Conservation (phyloP, 2,797 vertebrate genomes). For the Lagocephalus sceleratus region DNA sequence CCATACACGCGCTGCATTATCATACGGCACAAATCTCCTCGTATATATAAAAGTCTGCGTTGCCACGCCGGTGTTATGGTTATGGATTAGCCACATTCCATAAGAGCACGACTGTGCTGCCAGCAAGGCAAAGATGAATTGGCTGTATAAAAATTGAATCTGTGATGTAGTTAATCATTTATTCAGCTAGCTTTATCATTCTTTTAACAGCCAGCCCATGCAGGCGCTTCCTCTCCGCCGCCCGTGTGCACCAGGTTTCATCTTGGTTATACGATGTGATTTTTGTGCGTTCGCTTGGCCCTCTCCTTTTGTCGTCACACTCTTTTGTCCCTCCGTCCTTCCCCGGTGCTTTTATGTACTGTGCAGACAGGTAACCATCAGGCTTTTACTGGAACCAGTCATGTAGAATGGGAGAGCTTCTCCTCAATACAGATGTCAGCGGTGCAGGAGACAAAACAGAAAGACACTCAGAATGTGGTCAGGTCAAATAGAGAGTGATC, state of each 20-base stretch:
- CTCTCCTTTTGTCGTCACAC: constrained; percentile 6
- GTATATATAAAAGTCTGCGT: constrained; percentile 47
- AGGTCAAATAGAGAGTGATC: constrained; percentile 30
- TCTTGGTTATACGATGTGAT: constrained; percentile 35
- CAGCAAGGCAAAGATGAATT: constrained; percentile 71
- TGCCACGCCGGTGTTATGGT: constrained; percentile 64
- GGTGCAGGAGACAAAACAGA: constrained; percentile 30
- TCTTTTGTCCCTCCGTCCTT: constrained; percentile 40
- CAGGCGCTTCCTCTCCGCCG: constrained; percentile 22
- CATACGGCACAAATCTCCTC: constrained; percentile 57
- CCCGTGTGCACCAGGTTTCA: constrained; percentile 2
- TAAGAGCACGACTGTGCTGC: constrained; percentile 57
- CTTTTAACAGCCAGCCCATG: constrained; percentile 45
- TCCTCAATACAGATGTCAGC: constrained; percentile 57
- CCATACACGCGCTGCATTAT: constrained; percentile 63
- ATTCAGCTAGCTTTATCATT: constrained; percentile 65
- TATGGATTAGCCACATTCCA: constrained; percentile 71
- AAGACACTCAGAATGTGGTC: constrained; percentile 12
- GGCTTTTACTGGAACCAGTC: constrained; percentile 51
- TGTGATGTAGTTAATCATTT: constrained; percentile 71
- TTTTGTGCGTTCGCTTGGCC: constrained; percentile 7
- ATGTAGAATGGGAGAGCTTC: constrained; percentile 45
- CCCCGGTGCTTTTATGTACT: background rate
- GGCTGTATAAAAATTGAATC: constrained; percentile 62
- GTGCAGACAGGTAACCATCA: constrained; percentile 69